These are phyloP conservation scores for Pterois miles DNA, from an alignment of 2,797 vertebrate species.

Conservation along the genomic window DNA sequence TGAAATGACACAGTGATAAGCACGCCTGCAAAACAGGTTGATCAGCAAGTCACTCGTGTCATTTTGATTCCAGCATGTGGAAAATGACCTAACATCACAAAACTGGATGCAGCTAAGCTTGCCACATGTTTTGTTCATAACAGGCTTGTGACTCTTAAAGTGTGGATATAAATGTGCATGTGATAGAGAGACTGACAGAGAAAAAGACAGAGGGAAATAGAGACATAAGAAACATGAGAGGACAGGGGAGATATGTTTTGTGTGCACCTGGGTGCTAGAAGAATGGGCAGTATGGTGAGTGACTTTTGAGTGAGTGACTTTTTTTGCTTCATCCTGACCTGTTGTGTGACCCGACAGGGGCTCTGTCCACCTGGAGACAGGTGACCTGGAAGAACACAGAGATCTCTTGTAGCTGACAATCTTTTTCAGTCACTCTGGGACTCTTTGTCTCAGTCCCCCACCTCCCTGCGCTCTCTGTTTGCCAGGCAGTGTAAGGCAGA, in stretches of 20 bases:
- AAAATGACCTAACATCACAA: background rate
- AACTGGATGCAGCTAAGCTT: background rate
- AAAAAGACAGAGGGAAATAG: slow-evolving; percentile 3
- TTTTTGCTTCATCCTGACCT: slow-evolving; percentile 20
- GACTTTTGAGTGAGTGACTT: too few relatives aligned
- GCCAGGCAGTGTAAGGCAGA: slow-evolving; percentile 69
- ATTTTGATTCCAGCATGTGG: background rate
- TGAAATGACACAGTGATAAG: background rate
- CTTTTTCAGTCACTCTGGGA: slow-evolving; percentile 26
- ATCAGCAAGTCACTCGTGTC: background rate
- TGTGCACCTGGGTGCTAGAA: slow-evolving; percentile 26
- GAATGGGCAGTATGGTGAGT: slow-evolving; percentile 38
- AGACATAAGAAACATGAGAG: slow-evolving; percentile 35
- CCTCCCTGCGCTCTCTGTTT: slow-evolving; percentile 48
- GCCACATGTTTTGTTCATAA: slow-evolving; percentile 30
- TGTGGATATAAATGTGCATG: slow-evolving; percentile 29
- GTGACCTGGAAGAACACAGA: slow-evolving; percentile 13
- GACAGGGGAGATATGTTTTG: slow-evolving; percentile 12
- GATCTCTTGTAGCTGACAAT: slow-evolving; percentile 15
- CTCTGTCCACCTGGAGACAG: slow-evolving; percentile 35
- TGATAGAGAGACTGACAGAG: background rate
- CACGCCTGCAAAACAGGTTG: slow-evolving; percentile 9
- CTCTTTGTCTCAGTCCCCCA: slow-evolving; percentile 8
- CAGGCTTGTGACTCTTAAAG: slow-evolving; percentile 26
- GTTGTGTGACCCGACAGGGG: slow-evolving; percentile 5